Evolutionary conservation across 2,797 vertebrate genomes (phyloP), one percentile per base, ranked within the genome.

Genomic region (Champsocephalus esox): DNA sequence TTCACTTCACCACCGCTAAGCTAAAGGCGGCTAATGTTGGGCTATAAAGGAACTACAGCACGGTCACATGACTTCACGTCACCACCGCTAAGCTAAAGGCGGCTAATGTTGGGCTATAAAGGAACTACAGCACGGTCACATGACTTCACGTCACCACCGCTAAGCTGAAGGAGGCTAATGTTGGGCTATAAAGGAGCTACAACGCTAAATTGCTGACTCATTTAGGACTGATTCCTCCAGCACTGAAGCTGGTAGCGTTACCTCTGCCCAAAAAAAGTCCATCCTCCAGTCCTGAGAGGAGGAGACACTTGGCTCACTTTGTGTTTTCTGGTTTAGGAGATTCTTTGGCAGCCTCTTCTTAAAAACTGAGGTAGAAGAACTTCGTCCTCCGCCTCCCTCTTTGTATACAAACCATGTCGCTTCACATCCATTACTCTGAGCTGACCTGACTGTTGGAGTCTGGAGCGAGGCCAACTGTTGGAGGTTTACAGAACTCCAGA

Each of bases 401-500:
- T 43, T 87, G 79, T 87, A 66, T 76, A 86, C 74, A 85, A 73
- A 77, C 64, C 54, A 0, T 34, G 51, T 64, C 9, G 12, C 60
- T 73, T 61, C 56, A 48, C 58, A 48, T 66, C 9, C 69, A 50
- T 38, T 65, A 82, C 34, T 38, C 34, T 38, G 6, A 48, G 55
- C 2, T 43, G 75, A 63, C 66, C 32, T 44, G 81, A 69, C 79
- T 60, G 86, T 71, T 83, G 62, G 68, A 73, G 60, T 41, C 70
- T 88, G 86, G 88, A 81, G 69, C 0, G 2, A n/a, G 0, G 83
- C 83, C 86, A 87, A 75, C 63, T 24, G 72, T 62, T 70, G 62
- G 78, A 87, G 82, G 79, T 91, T 88, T 87, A 86, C 82, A 75
- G 55, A 32, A 3, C 70, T 84, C 85, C 91, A 90, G 91, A 87